Base-by-base conservation (phyloP, 2,888 invertebrate species). In the Brachyopa scutellaris region DNA sequence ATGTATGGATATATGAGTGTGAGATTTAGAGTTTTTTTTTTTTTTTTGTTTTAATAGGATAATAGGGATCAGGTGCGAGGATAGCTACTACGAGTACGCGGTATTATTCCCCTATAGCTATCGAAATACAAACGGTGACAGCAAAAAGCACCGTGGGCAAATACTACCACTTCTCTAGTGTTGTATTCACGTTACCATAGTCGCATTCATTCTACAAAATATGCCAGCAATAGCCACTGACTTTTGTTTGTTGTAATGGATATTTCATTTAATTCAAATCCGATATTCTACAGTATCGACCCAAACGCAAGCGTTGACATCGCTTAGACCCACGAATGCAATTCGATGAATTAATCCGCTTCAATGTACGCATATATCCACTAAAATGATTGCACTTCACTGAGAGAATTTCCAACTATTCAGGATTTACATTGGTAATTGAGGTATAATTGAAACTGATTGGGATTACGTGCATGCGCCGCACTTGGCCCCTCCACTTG, bases 181-280 rank as follows among this genome's bases (percentile, higher is more conserved):
- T 47, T 57, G 42, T 38, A 19, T n/a, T 70, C 47, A 33, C 42
- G 51, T 72, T 66, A 78, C 72, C 13, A 57, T 23, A 40, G 33
- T n/a, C 9, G 29, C 8, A 36, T 51, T n/a, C n/a, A 59, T 70
- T 72, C 57, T 72, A 72, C 64, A 51, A 72, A 70, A 70, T 77
- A 70, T 77, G 31, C 57, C 62, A 19, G 21, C 47, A 26, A 77
- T 77, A 70, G 33, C 64, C 57, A 51, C 57, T 33, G 57, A 70
- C 70, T 77, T 61, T 70, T 62, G 70, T 77, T 33, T 26, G 4
- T 7, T 64, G 57, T 70, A 78, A 70, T 66, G 78, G 72, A 72
- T 78, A 78, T 78, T 78, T 78, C 33, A 78, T 78, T 78, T 78
- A 51, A 72, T 66, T 66, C 45, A 17, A 55, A 47, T 17, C 57